Percentiles rank a stretch among this genome's conserved stretches.
Evolutionary conservation across 2,113 vertebrate species (phyloP).

Genomic region (Siniperca chuatsi): DNA sequence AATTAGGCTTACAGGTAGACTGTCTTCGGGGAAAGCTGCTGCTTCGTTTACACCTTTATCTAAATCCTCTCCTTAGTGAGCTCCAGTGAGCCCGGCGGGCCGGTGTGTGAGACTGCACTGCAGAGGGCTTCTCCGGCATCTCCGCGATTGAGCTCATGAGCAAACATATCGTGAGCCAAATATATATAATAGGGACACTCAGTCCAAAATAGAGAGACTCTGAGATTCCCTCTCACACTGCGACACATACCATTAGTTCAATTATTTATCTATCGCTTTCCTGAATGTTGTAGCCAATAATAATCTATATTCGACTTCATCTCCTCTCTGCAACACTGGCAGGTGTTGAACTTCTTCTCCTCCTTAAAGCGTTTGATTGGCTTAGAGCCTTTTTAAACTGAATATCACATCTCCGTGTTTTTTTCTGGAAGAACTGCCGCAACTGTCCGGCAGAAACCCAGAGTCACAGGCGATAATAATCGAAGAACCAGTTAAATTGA

Average conservation of each 20-base stretch:
- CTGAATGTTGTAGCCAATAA: neutral
- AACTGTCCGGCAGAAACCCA: slow-evolving; percentile 43
- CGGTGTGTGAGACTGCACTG: slow-evolving; percentile 76
- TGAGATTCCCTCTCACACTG: slow-evolving; percentile 24
- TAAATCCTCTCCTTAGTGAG: slow-evolving; percentile 75
- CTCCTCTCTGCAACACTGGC: slow-evolving; percentile 32
- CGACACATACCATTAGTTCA: slow-evolving; percentile 2
- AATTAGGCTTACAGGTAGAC: slow-evolving; percentile 61
- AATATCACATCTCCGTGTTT: slow-evolving; percentile 8
- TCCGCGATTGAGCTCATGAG: slow-evolving; percentile 55
- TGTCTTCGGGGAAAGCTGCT: slow-evolving; percentile 61
- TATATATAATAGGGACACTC: slow-evolving; percentile 2
- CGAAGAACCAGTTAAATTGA: slow-evolving; percentile 16
- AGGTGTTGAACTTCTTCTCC: slow-evolving; percentile 73
- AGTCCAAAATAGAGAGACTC: neutral
- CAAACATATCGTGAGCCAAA: slow-evolving; percentile 56
- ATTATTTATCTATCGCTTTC: slow-evolving; percentile 2
- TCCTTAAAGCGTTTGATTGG: slow-evolving; percentile 21
- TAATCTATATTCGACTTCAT: slow-evolving; percentile 11
- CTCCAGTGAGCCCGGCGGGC: slow-evolving; percentile 68
- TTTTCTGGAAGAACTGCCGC: slow-evolving; percentile 38
- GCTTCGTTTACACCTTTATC: slow-evolving; percentile 78
- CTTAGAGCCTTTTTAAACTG: slow-evolving; percentile 10
- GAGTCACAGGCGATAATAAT: slow-evolving; percentile 51
- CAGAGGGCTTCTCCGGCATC: slow-evolving; percentile 76